phyloP scores from a whole-genome alignment of 2,888 invertebrate genomes.

The Agrochola circellaris region DNA sequence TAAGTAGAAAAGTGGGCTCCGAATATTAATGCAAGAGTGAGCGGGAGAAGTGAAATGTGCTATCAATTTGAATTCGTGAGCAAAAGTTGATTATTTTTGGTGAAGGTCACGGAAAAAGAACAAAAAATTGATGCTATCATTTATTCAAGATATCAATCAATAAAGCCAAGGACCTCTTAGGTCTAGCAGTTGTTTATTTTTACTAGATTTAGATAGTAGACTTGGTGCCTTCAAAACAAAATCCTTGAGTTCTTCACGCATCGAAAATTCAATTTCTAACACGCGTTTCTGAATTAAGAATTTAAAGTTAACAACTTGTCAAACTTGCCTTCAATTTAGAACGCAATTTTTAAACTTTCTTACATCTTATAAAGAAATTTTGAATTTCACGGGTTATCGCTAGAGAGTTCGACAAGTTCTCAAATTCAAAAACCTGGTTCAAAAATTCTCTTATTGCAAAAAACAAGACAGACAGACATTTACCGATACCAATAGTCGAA shows the following conservation, averaged over 20 bases:
- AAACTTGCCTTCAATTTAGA: background rate
- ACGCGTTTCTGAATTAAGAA: background rate
- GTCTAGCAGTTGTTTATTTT: background rate
- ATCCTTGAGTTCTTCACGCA: background rate
- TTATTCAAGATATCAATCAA: background rate
- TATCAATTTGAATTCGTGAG: background rate
- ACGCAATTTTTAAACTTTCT: background rate
- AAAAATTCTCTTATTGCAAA: background rate
- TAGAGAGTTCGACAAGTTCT: background rate
- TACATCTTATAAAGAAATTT: background rate
- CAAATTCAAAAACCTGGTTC: background rate
- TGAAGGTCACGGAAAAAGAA: background rate
- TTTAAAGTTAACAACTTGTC: background rate
- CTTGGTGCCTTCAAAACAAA: background rate
- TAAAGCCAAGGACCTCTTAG: background rate
- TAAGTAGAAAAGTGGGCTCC: constrained; percentile 69
- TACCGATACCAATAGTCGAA: background rate
- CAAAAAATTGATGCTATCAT: background rate
- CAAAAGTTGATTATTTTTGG: background rate
- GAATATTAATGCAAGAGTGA: constrained; percentile 67
- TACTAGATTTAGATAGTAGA: background rate
- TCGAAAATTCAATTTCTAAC: background rate
- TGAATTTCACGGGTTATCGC: background rate
- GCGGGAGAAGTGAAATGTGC: constrained; percentile 14
- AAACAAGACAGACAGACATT: background rate